These are phyloP conservation scores for Phainopepla nitens DNA, from an alignment of 2,113 vertebrate genomes.

Conservation along the genomic window DNA sequence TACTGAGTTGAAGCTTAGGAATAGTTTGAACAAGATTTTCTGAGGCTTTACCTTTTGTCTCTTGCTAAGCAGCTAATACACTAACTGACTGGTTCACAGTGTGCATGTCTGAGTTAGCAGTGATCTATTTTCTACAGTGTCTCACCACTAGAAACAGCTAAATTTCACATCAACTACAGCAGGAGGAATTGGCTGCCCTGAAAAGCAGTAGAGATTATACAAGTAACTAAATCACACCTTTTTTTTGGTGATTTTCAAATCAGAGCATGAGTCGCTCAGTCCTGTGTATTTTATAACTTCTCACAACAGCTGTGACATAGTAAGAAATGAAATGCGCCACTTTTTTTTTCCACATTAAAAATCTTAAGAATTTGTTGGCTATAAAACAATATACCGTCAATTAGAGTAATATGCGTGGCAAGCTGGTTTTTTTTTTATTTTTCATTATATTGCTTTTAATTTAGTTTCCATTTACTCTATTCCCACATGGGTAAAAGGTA, in stretches of 20 bases:
- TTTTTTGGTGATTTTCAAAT: background rate
- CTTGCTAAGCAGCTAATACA: background rate
- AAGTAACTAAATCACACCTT: background rate
- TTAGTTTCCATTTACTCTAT: slow-evolving; percentile 16
- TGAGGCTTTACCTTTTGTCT: background rate
- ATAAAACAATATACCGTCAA: background rate
- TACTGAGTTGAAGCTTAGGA: background rate
- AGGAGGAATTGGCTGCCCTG: background rate
- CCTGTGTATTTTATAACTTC: background rate
- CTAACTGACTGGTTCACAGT: background rate
- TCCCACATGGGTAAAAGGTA: background rate
- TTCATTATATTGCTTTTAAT: background rate
- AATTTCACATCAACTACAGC: background rate
- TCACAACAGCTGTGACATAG: background rate
- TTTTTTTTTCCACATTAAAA: background rate
- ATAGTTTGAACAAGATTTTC: background rate
- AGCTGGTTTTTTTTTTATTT: background rate
- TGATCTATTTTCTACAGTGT: background rate
- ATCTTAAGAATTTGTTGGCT: background rate
- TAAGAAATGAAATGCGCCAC: background rate
- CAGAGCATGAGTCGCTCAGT: background rate
- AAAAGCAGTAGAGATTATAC: background rate
- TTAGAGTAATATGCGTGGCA: background rate
- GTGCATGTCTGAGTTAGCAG: background rate
- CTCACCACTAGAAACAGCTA: background rate